phyloP scores from a whole-genome alignment of 2,113 vertebrate species.

The Elanus axillaris region DNA sequence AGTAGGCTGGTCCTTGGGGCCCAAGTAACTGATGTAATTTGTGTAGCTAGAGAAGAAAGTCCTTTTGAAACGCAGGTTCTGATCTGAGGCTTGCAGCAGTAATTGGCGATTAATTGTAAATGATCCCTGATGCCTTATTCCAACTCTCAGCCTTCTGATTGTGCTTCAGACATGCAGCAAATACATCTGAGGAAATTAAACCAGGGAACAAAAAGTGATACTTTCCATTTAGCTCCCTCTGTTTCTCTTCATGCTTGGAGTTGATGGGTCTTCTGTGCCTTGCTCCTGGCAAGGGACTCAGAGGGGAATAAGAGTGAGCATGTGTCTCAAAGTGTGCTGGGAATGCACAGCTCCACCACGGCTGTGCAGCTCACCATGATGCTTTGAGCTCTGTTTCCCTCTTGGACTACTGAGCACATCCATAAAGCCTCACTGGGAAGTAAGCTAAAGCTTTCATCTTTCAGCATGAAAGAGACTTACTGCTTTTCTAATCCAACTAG shows the following conservation, averaged over 20 bases:
- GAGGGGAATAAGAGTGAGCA: neutral
- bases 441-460: constrained; percentile 30
- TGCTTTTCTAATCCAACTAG: neutral
- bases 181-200: neutral
- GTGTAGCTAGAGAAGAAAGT: neutral
- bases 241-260: neutral
- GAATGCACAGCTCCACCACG: neutral
- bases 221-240: neutral
- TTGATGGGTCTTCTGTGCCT: neutral
- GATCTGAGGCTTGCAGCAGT: neutral
- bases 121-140: neutral
- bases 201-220: neutral
- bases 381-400: neutral
- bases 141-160: neutral
- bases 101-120: neutral
- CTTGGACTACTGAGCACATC: neutral
- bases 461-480: neutral
- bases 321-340: neutral
- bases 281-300: neutral
- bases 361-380: neutral
- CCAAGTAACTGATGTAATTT: neutral
- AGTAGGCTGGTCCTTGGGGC: neutral
- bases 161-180: neutral
- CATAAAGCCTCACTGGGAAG: neutral
- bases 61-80: neutral